These are phyloP conservation scores for Cylas formicarius DNA, from an alignment of 1,140 invertebrate genomes.

Conservation along the genomic window DNA sequence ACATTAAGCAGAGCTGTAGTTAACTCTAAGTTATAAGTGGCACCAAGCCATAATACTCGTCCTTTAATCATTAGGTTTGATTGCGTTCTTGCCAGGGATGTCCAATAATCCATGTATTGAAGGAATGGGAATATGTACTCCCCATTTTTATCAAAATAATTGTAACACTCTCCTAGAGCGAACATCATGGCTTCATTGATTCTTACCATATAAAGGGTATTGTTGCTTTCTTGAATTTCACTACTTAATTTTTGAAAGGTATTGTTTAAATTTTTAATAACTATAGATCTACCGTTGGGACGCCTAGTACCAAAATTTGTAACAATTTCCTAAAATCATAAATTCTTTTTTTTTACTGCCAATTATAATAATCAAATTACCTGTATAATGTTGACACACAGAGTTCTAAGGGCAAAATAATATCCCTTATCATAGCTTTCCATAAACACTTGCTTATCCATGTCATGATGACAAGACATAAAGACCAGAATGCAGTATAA, in stretches of 20 bases:
- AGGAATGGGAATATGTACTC: slow-evolving; percentile 14
- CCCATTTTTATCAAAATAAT: not conserved
- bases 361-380: slow-evolving; percentile 10
- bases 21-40: slow-evolving; percentile 6
- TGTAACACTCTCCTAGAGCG: slow-evolving; percentile 11
- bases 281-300: slow-evolving; percentile 3
- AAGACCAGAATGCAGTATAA: slow-evolving; percentile 17
- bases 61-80: slow-evolving; percentile 11
- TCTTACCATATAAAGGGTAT: slow-evolving; percentile 6
- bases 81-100: not conserved
- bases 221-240: slow-evolving; percentile 8
- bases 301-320: slow-evolving; percentile 6
- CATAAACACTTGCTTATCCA: slow-evolving; percentile 11
- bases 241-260: slow-evolving; percentile 9
- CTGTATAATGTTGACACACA: slow-evolving; percentile 5
- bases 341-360: not conserved
- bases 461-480: slow-evolving; percentile 16
- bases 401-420: slow-evolving; percentile 6
- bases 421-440: slow-evolving; percentile 1
- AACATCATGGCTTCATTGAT: slow-evolving; percentile 17
- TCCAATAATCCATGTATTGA: slow-evolving; percentile 13
- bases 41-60: slow-evolving; percentile 16
- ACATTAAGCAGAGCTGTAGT: slow-evolving; percentile 1
- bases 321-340: slow-evolving; percentile 6
- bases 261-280: slow-evolving; percentile 10